Conservation (phyloP, 1,140 invertebrate genomes). For the Holotrichia oblita region DNA sequence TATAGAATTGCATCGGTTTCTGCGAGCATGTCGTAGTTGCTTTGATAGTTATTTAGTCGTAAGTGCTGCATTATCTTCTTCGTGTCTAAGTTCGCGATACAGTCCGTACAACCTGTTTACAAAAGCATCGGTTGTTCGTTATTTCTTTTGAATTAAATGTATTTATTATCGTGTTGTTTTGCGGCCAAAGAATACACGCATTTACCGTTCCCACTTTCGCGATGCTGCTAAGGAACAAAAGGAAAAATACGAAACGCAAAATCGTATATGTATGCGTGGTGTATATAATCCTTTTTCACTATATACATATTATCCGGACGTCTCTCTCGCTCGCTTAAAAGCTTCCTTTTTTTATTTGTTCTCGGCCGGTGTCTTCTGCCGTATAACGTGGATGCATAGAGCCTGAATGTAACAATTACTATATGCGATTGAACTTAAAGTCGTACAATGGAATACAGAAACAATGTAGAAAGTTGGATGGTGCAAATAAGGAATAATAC, state of each 20-base stretch:
- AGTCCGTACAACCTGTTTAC: constrained; percentile 34
- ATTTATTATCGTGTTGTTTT: constrained; percentile 32
- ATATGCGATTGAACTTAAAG: no score
- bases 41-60: constrained; percentile 36
- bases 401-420: background rate
- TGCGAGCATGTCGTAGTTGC: background rate
- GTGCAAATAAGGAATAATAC: no score
- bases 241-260: constrained; percentile 19
- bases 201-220: constrained; percentile 17
- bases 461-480: no score
- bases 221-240: background rate
- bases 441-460: no score
- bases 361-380: background rate
- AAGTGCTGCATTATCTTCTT: constrained; percentile 31
- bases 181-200: constrained; percentile 22
- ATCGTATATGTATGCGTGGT: constrained; percentile 28
- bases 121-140: constrained; percentile 31
- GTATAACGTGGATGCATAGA: background rate
- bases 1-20: background rate
- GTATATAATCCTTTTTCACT: constrained; percentile 6
- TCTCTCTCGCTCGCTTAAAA: background rate
- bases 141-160: constrained; percentile 36
- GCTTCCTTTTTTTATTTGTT: background rate
- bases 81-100: constrained; percentile 30
- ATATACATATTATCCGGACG: constrained; percentile 7